Conservation (phyloP, 2,888 invertebrate species). For the Bugula neritina region DNA sequence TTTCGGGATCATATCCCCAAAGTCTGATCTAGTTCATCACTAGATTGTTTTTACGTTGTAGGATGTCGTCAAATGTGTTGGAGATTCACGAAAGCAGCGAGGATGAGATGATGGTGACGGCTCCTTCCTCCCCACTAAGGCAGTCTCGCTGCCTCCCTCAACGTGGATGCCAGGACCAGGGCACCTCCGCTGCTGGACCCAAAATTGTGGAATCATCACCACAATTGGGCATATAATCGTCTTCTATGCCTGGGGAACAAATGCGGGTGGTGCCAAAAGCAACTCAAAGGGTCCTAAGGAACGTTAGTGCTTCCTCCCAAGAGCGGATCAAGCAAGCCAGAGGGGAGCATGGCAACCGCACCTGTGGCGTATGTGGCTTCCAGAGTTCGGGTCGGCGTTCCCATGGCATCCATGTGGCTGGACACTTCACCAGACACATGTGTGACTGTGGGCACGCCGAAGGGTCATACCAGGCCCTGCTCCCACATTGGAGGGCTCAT, state of each 20-base stretch:
- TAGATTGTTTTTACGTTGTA: background rate
- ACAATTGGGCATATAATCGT: background rate
- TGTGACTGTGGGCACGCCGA: background rate
- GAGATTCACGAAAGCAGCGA: conserved; percentile 1
- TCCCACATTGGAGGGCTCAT: background rate
- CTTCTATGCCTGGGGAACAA: background rate
- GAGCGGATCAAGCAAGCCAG: background rate
- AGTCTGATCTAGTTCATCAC: background rate
- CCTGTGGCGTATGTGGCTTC: background rate
- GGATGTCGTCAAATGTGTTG: background rate
- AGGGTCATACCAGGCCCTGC: background rate
- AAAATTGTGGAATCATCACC: background rate
- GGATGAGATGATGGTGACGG: conserved; percentile 11
- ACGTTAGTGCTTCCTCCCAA: background rate
- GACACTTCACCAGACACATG: background rate
- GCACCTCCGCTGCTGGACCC: background rate
- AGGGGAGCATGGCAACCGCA: background rate
- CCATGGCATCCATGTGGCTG: background rate
- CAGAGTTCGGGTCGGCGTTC: background rate
- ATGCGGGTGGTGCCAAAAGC: background rate
- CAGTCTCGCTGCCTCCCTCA: background rate
- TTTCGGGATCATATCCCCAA: conserved; percentile 3
- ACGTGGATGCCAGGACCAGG: background rate
- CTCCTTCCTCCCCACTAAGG: background rate
- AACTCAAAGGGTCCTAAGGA: background rate